A percentile compares a stretch with the other conserved stretches of the same genome.
Evolutionary conservation across 64 coral and sea anemone species (phyloP).

Genomic region (Acropora tenuis): DNA sequence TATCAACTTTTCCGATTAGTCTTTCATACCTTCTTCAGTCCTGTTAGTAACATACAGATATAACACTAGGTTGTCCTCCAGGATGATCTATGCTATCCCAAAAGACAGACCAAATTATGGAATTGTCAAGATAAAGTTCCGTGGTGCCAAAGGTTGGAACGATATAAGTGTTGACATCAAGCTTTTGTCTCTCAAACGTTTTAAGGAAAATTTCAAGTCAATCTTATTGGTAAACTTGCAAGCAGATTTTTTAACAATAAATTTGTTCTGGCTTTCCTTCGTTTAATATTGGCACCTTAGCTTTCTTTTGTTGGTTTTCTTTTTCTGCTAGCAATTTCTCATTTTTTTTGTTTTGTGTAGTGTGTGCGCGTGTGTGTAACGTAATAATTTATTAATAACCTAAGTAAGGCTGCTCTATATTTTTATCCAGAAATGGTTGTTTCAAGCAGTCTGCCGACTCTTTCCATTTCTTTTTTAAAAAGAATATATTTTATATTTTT

Average conservation of each 20-base stretch:
- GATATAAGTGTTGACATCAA: constrained; percentile 20
- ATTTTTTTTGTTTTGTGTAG: not conserved
- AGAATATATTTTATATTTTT: no score
- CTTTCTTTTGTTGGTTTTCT: not conserved
- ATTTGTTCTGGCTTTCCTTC: no score
- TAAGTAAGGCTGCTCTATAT: no score
- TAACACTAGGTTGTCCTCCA: not conserved
- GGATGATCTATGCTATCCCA: not conserved
- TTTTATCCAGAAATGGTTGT: no score
- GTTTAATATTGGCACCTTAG: no score
- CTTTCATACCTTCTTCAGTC: not conserved
- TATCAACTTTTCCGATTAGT: no score
- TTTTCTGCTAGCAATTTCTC: not conserved
- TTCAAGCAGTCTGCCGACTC: no score
- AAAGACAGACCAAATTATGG: not conserved
- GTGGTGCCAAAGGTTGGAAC: not conserved
- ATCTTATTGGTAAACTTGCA: not conserved
- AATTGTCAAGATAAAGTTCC: not conserved
- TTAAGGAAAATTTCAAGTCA: constrained; percentile 2
- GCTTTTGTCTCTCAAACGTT: not conserved
- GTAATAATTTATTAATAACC: no score
- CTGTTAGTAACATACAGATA: not conserved
- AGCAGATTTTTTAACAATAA: no score
- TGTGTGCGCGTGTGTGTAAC: no score
- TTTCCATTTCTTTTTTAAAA: no score